Percentiles rank a stretch among this genome's conserved stretches.
Evolutionary conservation across 2,797 vertebrate genomes (phyloP).

Genomic region (Pelobates cultripes): DNA sequence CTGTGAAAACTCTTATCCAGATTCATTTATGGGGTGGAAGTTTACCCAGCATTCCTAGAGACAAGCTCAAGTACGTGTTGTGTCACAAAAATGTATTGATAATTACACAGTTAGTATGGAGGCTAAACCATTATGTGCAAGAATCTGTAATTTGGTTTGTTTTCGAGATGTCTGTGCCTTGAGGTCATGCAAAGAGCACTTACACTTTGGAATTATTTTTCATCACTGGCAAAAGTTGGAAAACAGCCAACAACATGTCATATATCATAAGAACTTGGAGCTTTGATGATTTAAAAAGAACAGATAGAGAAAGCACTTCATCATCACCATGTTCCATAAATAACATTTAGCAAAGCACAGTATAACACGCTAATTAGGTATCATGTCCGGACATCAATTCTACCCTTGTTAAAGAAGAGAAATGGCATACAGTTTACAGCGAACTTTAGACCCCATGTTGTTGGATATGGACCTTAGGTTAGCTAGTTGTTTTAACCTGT

Average conservation of each 20-base stretch:
- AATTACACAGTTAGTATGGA: conserved; percentile 5
- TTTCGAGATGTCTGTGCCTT: conserved; percentile 34
- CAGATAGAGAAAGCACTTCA: conserved; percentile 24
- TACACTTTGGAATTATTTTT: conserved; percentile 47
- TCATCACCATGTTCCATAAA: conserved; percentile 27
- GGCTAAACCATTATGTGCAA: conserved; percentile 22
- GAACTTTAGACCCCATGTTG: background rate
- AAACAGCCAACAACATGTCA: conserved; percentile 27
- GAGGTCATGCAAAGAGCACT: conserved; percentile 36
- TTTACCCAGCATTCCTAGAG: conserved; percentile 6
- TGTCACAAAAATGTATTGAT: conserved; percentile 9
- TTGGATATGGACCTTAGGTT: background rate
- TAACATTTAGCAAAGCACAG: conserved; percentile 10
- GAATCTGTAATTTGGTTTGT: conserved; percentile 20
- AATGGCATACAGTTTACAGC: background rate
- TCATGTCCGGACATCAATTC: conserved; percentile 1
- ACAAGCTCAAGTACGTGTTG: background rate
- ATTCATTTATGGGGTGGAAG: conserved; percentile 21
- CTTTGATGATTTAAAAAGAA: conserved; percentile 36
- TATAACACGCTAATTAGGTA: conserved; percentile 2
- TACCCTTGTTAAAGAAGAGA: background rate
- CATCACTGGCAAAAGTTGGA: conserved; percentile 35
- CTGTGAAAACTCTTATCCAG: conserved; percentile 27
- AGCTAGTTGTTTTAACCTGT: too few relatives aligned
- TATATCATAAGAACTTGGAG: conserved; percentile 27